Base-by-base conservation (phyloP, 2,113 vertebrate genomes). In the Peromyscus californicus region DNA sequence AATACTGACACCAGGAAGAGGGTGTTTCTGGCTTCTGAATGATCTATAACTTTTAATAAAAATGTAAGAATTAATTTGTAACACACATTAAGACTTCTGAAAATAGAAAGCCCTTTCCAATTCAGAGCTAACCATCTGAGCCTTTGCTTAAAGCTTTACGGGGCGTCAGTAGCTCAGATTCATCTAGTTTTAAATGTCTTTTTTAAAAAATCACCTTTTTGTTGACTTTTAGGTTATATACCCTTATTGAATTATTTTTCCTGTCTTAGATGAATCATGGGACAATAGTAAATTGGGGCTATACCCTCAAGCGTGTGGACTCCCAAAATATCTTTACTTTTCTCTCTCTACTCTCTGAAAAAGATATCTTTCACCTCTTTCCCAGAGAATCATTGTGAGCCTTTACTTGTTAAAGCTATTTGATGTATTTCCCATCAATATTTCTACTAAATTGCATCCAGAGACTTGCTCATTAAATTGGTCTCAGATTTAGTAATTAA, bases 1-100 rank as follows among this genome's bases (percentile, higher is more conserved):
- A 98, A 65, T 93, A 42, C 11, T 79, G n/a, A 72, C 8, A 17
- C 54, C 90, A 95, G 33, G n/a, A 96, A 79, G 87, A 8, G 90
- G 91, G 22, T 94, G 75, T 65, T n/a, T 95, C 83, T 96, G 19
- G 24, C 75, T 96, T 85, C 88, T 42, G 42, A 93, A 12, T 16
- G 79, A 94, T 75, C 86, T 82, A 7, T 96, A 65, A 31, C 61
- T 91, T 97, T 93, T 97, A 96, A 92, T 95, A 96, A 97, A 97
- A 95, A 91, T 79, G 85, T 91, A 80, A 78, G 0, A 11, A 24
- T 93, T 96, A 80, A 82, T 96, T 97, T 96, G 95, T 31, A 69
- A 95, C 61, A 42, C 1, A 93, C 79, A 59, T 76, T 94, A 93
- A 26, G 31, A 45, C 82, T 95, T 74, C 13, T 17, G 75, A 94